These are phyloP conservation scores for Volucella bombylans DNA, from an alignment of 2,888 invertebrate species.

Conservation along the genomic window DNA sequence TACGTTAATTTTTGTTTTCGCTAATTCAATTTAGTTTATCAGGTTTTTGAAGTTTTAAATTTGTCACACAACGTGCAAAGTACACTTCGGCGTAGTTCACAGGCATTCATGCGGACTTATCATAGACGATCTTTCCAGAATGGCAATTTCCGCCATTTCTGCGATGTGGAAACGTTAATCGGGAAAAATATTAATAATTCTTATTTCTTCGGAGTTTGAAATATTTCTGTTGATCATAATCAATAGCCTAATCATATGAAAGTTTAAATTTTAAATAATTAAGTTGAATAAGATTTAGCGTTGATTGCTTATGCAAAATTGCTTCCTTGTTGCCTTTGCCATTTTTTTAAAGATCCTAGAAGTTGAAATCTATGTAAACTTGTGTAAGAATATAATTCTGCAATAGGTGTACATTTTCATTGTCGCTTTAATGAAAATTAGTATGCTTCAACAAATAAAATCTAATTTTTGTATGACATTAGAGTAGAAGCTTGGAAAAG, in stretches of 20 bases:
- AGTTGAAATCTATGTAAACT: too few species aligned
- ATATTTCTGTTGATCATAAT: constrained; percentile 8
- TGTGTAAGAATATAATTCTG: too few species aligned
- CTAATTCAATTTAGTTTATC: constrained; percentile 59
- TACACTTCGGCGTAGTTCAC: constrained; percentile 54
- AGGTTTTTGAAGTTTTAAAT: constrained; percentile 50
- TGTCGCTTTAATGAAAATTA: too few species aligned
- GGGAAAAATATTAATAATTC: constrained; percentile 44
- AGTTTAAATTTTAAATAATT: too few species aligned
- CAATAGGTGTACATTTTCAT: too few species aligned
- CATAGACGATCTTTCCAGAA: constrained; percentile 18
- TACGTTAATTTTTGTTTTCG: constrained; percentile 65
- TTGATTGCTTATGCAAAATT: too few species aligned
- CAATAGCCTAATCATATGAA: not conserved
- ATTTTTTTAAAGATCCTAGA: too few species aligned
- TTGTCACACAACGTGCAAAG: constrained; percentile 48
- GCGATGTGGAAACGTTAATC: constrained; percentile 26
- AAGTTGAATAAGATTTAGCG: too few species aligned
- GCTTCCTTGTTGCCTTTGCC: too few species aligned
- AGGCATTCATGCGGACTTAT: constrained; percentile 26
- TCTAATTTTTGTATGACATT: too few species aligned
- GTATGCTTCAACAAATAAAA: too few species aligned
- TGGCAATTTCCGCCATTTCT: constrained; percentile 23
- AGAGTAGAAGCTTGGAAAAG: too few species aligned
- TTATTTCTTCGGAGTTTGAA: constrained; percentile 35